Evolutionary conservation across 2,888 invertebrate genomes (phyloP), one percentile per base, ranked within the genome.

Genomic region (Diabrotica balteata): DNA sequence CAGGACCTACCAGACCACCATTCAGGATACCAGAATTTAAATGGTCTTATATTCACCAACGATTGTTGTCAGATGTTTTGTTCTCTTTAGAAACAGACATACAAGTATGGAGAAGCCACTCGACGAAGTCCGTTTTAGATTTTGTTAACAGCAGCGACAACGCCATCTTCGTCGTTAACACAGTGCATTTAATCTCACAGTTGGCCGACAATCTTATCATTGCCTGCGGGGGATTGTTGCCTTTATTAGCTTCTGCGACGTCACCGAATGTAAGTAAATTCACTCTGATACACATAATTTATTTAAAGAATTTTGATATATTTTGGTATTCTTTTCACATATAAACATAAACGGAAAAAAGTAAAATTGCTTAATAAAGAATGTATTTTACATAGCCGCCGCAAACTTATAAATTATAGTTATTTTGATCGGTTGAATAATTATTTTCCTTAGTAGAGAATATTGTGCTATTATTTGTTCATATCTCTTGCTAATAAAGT

Each of bases 11-110:
- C 64, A 89, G 95, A 77, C 97, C 96, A 32, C 97, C 98, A 4
- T 99, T 99, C 86, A 90, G 99, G 75, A 99, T 99, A 83, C 99
- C 99, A 42, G 99, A 99, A 86, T 99, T 99, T 86, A 94, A 97
- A 79, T 99, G 99, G 99, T 99, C 98, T 1, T 95, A 96, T 84
- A 96, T 99, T 75, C 99, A 99, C 85, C 97, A 99, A 84, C 89
- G 97, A 69, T 86, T 99, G 64, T 87, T 99, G 0, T 96, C 97
- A 10, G 99, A 99, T 84, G 93, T 99, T 47, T 87, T 99, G 45
- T 96, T 96, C 85, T 97, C 98, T 0, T 87, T 99, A 66, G 99
- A 99, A 86, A 96, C 96, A 9, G 99, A 99, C 81, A 95, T 99
- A 80, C 97, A 98, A 88, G 89, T 91, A 53, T 91, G 91, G 91